Evolutionary conservation across 2,888 invertebrate genomes (phyloP), one percentile per base, ranked within the genome.

Genomic region (Globia sparganii): DNA sequence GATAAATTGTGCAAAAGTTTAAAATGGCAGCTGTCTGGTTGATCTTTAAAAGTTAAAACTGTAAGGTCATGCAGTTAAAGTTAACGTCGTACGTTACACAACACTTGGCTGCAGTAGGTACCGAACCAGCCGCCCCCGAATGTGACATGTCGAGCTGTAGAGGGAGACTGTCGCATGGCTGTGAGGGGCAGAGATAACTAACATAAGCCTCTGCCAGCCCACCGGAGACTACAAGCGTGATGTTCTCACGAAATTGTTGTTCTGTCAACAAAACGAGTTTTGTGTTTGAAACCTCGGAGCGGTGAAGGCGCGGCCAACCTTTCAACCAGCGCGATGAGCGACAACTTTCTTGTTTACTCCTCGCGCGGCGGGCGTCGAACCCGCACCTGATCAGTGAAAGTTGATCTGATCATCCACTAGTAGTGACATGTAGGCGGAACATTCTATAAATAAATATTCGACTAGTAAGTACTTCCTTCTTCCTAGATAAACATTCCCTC

Each of bases 331-430:
- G 28, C 34, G 61, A 70, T 79, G 61, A 69, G 49, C 11, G 31
- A 2, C 80, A 28, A 72, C 77, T 78, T 78, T 78, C 80, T 61
- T 78, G 81, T 77, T 72, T 53, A 62, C 80, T 31, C 4, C 9
- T 15, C 70, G 61, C 34, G 49, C 31, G 37, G 9, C 80, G 80
- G 80, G 31, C 77, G 18, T 46, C 77, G 80, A 80, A 78, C 77
- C 80, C 80, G 73, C 77, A 73, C 80, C 80, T 78, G 80, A 15
- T 5, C 25, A 78, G 77, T 78, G 77, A 78, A 78, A 78, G 77
- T 78, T 46, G 77, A 56, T 53, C 79, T 2, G 70, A 43, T 37
- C 77, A 56, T 80, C 72, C 75, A 31, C 37, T 18, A 2, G 43
- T 43, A 43, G 43, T 43, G 40, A 43, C 43, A 4, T 43, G 43